Evolutionary conservation across 2,113 vertebrate genomes (phyloP).

Genomic region (Bufo bufo): DNA sequence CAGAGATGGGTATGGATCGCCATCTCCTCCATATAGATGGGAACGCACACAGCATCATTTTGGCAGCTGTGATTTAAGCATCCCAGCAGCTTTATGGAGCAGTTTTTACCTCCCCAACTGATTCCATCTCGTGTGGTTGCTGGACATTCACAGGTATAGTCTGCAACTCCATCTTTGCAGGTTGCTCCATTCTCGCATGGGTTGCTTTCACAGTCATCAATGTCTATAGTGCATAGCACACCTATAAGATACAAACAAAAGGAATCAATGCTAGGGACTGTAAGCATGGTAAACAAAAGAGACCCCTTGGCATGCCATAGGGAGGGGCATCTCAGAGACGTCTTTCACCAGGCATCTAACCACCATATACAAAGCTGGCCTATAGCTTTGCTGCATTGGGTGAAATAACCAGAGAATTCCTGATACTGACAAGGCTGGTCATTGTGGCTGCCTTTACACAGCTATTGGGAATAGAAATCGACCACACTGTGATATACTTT

Average conservation of each 20-base stretch:
- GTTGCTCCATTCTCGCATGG: conserved; percentile 87
- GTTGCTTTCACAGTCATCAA: conserved; percentile 85
- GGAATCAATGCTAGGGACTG: background rate
- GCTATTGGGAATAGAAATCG: too few species aligned
- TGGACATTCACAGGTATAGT: conserved; percentile 83
- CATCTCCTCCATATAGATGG: conserved; percentile 71
- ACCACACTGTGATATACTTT: too few species aligned
- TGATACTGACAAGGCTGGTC: too few species aligned
- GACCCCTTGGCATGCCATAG: background rate
- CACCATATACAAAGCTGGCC: too few species aligned
- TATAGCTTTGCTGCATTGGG: too few species aligned
- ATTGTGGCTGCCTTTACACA: too few species aligned
- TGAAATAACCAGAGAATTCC: too few species aligned
- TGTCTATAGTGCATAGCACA: conserved; percentile 80
- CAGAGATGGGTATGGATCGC: conserved; percentile 80
- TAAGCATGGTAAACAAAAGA: background rate
- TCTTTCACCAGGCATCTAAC: too few species aligned
- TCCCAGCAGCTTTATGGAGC: conserved; percentile 80
- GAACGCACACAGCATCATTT: conserved; percentile 78
- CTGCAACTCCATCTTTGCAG: conserved; percentile 80
- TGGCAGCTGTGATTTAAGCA: conserved; percentile 82
- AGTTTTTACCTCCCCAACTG: conserved; percentile 87
- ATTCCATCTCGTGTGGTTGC: conserved; percentile 64
- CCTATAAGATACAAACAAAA: conserved; percentile 70
- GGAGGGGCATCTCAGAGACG: background rate